Percentiles rank a stretch among this genome's conserved stretches.
These are phyloP conservation scores for Eufriesea mexicana DNA, from an alignment of 1,140 invertebrate species.

Conservation along the genomic window DNA sequence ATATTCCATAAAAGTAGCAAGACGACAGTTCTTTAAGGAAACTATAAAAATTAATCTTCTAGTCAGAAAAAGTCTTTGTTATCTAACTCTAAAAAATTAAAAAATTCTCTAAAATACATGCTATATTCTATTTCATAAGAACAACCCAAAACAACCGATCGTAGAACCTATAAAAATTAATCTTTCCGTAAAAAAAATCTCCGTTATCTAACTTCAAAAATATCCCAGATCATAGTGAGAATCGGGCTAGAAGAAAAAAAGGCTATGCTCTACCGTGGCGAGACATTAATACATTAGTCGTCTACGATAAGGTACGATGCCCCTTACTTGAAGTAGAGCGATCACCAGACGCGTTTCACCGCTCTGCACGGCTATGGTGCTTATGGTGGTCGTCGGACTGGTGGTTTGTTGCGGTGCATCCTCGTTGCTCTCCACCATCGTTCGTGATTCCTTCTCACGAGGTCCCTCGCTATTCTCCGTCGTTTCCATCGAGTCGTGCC, in stretches of 20 bases:
- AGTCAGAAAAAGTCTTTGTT: not conserved
- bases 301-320: constrained; percentile 24
- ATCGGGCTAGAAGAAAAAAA: not conserved
- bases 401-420: constrained; percentile 62
- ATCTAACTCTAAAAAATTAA: no score
- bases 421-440: constrained; percentile 60
- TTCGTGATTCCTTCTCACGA: constrained; percentile 59
- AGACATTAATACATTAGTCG: constrained; percentile 22
- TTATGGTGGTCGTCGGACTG: constrained; percentile 85
- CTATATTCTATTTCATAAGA: not conserved
- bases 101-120: no score
- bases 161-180: not conserved
- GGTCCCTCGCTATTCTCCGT: constrained; percentile 63
- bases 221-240: not conserved
- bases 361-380: constrained; percentile 95
- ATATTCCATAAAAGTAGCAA: not conserved
- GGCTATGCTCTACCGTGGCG: not conserved
- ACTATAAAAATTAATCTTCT: not conserved
- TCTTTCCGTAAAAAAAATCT: no score
- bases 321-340: constrained; percentile 93
- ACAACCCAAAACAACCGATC: not conserved
- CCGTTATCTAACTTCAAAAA: not conserved
- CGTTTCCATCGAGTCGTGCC: constrained; percentile 68
- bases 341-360: constrained; percentile 93
- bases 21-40: no score